A percentile compares a stretch with the other conserved stretches of the same genome.
Evolutionary conservation across 37 sponge, comb jelly and placozoan species (phyloP).

Genomic region (Beroe forskalii): DNA sequence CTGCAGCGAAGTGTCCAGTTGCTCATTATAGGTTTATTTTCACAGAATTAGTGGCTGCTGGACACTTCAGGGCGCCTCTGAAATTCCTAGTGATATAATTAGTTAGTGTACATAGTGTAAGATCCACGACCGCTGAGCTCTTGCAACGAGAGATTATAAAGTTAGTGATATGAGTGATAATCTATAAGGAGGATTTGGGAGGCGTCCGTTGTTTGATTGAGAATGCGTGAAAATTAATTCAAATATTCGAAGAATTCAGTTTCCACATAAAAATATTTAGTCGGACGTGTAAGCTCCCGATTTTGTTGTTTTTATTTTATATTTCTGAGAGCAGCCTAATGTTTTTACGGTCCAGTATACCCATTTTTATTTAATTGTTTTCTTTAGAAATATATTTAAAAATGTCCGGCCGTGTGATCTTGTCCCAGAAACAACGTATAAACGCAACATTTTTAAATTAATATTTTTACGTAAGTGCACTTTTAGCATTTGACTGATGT

Average conservation of each 20-base stretch:
- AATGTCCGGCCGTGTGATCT: neutral
- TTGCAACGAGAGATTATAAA: too few relatives aligned
- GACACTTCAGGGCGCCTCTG: neutral
- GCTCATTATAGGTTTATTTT: conserved; percentile 56
- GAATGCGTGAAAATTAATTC: conserved; percentile 51
- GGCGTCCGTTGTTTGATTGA: conserved; percentile 24
- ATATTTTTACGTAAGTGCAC: conserved; percentile 47
- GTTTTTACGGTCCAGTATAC: conserved; percentile 58
- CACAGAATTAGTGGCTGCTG: neutral
- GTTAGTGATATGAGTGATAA: too few relatives aligned
- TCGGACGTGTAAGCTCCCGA: neutral
- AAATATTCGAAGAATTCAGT: conserved; percentile 59
- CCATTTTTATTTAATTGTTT: conserved; percentile 66
- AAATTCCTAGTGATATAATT: neutral
- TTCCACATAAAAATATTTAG: neutral
- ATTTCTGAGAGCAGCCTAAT: conserved; percentile 61
- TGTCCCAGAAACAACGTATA: neutral
- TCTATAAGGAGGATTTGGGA: neutral
- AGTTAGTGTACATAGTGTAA: neutral
- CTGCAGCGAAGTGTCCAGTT: neutral
- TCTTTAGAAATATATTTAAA: conserved; percentile 60
- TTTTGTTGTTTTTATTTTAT: conserved; percentile 65
- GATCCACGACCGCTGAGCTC: too few relatives aligned
- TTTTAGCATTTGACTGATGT: conserved; percentile 45
- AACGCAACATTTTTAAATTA: conserved; percentile 46